Conservation (phyloP, 2,888 invertebrate genomes). For the Lathronympha strigana region DNA sequence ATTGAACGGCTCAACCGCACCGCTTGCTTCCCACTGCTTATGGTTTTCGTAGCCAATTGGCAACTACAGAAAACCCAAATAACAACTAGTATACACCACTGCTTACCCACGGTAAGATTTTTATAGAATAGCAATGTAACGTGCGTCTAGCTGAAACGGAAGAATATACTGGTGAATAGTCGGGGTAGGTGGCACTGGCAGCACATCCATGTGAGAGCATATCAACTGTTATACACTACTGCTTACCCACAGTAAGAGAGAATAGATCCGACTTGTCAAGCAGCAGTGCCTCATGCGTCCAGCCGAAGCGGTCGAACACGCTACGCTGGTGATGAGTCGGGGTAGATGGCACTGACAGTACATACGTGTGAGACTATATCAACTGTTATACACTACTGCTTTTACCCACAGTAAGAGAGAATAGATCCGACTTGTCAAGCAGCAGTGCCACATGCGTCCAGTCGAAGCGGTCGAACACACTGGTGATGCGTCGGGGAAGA, state of each 20-base stretch:
- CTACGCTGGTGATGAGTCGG: constrained; percentile 89
- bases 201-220: constrained; percentile 93
- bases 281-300: constrained; percentile 91
- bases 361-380: constrained; percentile 87
- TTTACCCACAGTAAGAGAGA: constrained; percentile 92
- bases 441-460: constrained; percentile 92
- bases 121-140: constrained; percentile 92
- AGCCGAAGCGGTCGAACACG: constrained; percentile 91
- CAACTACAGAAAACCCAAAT: too few relatives aligned
- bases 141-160: constrained; percentile 92
- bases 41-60: too few relatives aligned
- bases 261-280: constrained; percentile 92
- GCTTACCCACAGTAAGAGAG: constrained; percentile 91
- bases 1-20: too few relatives aligned
- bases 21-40: too few relatives aligned
- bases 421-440: constrained; percentile 91
- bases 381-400: constrained; percentile 54
- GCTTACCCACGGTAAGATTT: constrained; percentile 91
- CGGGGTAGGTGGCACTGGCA: constrained; percentile 91
- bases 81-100: neutral
- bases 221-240: constrained; percentile 5
- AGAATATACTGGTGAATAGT: constrained; percentile 92
- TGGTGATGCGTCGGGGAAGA: constrained; percentile 90
- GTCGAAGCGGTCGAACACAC: constrained; percentile 91
- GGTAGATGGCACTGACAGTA: constrained; percentile 93